Conservation (phyloP, 1,140 invertebrate species). For the Hycleus cichorii region DNA sequence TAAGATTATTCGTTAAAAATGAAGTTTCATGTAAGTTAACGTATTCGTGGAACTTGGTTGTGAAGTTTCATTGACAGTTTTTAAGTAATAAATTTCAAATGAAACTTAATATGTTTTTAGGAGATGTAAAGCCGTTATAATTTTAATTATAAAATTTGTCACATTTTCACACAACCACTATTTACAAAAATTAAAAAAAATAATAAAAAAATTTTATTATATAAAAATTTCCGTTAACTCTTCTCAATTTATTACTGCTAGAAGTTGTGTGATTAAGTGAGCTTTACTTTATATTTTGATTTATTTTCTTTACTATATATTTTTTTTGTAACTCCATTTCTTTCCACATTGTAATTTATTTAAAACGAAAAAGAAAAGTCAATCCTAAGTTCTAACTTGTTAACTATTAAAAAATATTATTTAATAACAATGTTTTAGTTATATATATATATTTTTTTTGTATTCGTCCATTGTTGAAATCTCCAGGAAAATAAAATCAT, state of each 20-base stretch:
- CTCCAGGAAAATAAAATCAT: conserved; percentile 22
- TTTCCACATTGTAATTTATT: conserved; percentile 11
- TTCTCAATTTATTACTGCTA: conserved; percentile 4
- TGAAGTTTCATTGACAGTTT: conserved; percentile 41
- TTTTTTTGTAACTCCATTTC: not conserved
- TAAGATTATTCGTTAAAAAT: conserved; percentile 42
- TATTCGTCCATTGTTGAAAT: conserved; percentile 35
- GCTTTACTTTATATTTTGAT: conserved; percentile 26
- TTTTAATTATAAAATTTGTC: conserved; percentile 40
- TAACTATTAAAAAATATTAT: conserved; percentile 41
- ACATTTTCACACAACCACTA: conserved; percentile 40
- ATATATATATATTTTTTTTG: conserved; percentile 29
- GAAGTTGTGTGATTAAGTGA: conserved; percentile 36
- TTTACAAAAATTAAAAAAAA: conserved; percentile 22
- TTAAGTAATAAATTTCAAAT: conserved; percentile 36
- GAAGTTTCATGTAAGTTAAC: conserved; percentile 45
- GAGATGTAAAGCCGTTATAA: conserved; percentile 27
- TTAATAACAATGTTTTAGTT: conserved; percentile 41
- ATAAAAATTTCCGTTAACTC: not conserved
- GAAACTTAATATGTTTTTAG: conserved; percentile 45
- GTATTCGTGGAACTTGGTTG: conserved; percentile 43
- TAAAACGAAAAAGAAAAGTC: not conserved
- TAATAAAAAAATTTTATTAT: conserved; percentile 10
- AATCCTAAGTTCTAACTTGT: conserved; percentile 38
- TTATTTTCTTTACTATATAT: not conserved